A percentile compares a stretch with the other conserved stretches of the same genome.
phyloP scores from a whole-genome alignment of 2,797 vertebrate genomes.

The Molossus alvarezi region DNA sequence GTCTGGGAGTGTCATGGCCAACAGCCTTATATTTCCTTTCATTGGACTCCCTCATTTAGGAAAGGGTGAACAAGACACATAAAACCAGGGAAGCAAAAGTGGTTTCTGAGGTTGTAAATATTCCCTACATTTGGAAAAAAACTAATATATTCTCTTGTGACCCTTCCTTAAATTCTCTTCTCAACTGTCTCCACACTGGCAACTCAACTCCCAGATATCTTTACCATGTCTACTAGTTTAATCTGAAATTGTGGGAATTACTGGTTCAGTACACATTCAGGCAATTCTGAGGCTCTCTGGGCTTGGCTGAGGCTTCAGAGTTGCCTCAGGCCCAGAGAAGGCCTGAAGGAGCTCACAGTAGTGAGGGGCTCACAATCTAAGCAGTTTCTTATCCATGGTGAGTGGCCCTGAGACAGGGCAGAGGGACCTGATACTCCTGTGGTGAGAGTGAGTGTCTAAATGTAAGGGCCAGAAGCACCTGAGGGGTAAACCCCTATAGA shows the following conservation, averaged over 20 bases:
- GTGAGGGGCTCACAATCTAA: neutral
- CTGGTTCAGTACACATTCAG: neutral
- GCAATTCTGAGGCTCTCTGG: neutral
- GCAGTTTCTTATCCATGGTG: neutral
- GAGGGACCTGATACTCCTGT: neutral
- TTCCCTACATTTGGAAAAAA: neutral
- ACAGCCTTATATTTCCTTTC: neutral
- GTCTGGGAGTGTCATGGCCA: neutral
- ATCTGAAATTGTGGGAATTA: neutral
- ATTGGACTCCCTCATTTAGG: neutral
- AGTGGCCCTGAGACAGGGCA: neutral
- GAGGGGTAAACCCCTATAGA: neutral
- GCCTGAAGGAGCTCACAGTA: neutral
- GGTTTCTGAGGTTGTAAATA: constrained; percentile 12
- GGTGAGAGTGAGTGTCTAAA: neutral
- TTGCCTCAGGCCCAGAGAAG: neutral
- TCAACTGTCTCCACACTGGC: neutral
- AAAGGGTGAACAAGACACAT: neutral
- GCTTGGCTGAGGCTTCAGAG: neutral
- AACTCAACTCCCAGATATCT: neutral
- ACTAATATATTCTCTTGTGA: neutral
- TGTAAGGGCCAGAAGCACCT: neutral
- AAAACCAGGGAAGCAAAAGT: neutral
- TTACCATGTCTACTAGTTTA: neutral
- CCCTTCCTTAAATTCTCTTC: neutral